phyloP scores from a whole-genome alignment of 1,140 invertebrate genomes.

The Ephestia elutella region DNA sequence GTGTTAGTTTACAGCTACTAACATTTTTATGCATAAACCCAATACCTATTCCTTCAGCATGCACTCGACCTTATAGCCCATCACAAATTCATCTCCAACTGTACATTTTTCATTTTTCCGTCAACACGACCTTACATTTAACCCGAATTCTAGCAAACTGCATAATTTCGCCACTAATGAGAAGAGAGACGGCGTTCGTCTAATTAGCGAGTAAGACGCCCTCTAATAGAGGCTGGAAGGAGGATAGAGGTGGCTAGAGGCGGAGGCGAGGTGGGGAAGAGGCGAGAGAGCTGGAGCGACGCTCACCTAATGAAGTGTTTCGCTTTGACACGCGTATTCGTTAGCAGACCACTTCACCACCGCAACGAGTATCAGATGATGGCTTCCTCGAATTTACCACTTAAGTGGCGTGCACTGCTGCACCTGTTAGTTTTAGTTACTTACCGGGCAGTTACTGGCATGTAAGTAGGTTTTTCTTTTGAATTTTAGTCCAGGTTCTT shows the following conservation, averaged over 20 bases:
- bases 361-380: slow-evolving; percentile 49
- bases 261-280: slow-evolving; percentile 14
- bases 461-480: not conserved
- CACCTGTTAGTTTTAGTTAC: slow-evolving; percentile 59
- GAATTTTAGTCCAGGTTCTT: too few species aligned
- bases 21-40: too few species aligned
- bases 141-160: slow-evolving; percentile 70
- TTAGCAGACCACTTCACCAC: slow-evolving; percentile 69
- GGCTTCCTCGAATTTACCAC: slow-evolving; percentile 70
- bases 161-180: slow-evolving; percentile 73
- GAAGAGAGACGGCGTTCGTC: slow-evolving; percentile 66
- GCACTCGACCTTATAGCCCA: not conserved
- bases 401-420: slow-evolving; percentile 67
- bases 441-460: slow-evolving; percentile 28
- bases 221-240: slow-evolving; percentile 58
- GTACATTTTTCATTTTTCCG: slow-evolving; percentile 33
- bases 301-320: slow-evolving; percentile 73
- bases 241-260: slow-evolving; percentile 24
- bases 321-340: slow-evolving; percentile 72
- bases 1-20: too few species aligned
- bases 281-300: slow-evolving; percentile 41
- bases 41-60: too few species aligned
- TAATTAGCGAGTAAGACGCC: slow-evolving; percentile 72
- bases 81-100: not conserved
- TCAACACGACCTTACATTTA: slow-evolving; percentile 66